phyloP scores from a whole-genome alignment of 2,113 vertebrate genomes.

The Leptodactylus fuscus region DNA sequence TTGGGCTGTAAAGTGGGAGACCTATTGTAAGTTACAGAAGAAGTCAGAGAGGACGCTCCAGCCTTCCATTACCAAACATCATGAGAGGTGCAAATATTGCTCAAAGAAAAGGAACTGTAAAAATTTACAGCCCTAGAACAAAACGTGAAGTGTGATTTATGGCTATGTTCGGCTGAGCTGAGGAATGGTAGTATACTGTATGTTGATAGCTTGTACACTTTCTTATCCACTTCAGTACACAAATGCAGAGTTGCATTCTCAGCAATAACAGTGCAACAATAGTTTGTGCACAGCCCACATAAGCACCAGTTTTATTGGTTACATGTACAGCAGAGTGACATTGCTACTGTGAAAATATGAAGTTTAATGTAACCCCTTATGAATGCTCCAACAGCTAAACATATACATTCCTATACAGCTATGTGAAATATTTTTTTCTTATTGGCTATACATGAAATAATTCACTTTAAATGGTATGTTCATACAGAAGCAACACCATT shows the following conservation, averaged over 20 bases:
- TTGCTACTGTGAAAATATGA: background rate
- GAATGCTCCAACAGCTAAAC: too few species aligned
- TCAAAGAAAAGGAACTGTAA: constrained; percentile 56
- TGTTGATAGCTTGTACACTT: constrained; percentile 1
- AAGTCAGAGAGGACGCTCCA: constrained; percentile 34
- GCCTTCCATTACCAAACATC: constrained; percentile 48
- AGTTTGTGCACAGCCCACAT: background rate
- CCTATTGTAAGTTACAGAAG: constrained; percentile 45
- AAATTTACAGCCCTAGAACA: constrained; percentile 53
- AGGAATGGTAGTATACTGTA: constrained; percentile 13
- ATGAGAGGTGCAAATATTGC: constrained; percentile 52
- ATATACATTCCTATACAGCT: too few species aligned
- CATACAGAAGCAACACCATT: too few species aligned
- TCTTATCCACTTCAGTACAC: constrained; percentile 36
- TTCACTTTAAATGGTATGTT: too few species aligned
- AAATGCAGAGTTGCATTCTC: constrained; percentile 31
- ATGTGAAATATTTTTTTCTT: too few species aligned
- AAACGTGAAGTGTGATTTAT: constrained; percentile 51
- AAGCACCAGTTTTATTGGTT: background rate
- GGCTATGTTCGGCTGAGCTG: constrained; percentile 25
- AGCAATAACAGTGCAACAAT: background rate
- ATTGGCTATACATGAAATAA: too few species aligned
- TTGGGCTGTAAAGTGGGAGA: constrained; percentile 2
- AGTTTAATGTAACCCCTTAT: too few species aligned
- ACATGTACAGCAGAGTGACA: background rate